Evolutionary conservation across 2,113 vertebrate species (phyloP).

Genomic region (Chionodraco myersi): DNA sequence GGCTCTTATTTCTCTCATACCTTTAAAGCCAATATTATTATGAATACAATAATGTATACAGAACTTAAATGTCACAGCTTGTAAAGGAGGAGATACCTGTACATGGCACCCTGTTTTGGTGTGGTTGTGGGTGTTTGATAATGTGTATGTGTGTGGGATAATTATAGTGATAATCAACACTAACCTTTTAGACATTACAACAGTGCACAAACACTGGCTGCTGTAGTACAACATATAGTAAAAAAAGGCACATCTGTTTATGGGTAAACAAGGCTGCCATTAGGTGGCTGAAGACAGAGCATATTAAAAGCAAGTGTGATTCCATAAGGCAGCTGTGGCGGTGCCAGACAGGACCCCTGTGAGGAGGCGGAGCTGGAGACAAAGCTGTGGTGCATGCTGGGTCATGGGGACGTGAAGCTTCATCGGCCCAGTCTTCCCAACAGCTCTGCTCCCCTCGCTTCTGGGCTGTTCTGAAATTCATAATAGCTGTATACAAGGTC

Average conservation of each 20-base stretch:
- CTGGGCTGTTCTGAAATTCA: constrained; percentile 38
- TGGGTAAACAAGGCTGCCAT: constrained; percentile 1
- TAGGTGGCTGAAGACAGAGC: constrained; percentile 24
- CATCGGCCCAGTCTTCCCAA: constrained; percentile 40
- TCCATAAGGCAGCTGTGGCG: constrained; percentile 64
- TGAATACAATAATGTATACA: too few relatives aligned
- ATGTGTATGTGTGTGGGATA: constrained; percentile 13
- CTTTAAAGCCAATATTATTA: not conserved
- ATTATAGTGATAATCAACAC: constrained; percentile 31
- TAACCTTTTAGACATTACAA: constrained; percentile 11
- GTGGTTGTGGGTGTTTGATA: not conserved
- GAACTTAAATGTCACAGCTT: not conserved
- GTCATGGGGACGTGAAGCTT: constrained; percentile 31
- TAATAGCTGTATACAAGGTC: constrained; percentile 36
- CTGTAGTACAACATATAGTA: not conserved
- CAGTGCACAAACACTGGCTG: not conserved
- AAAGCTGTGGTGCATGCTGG: constrained; percentile 50
- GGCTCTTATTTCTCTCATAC: not conserved
- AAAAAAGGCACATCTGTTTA: not conserved
- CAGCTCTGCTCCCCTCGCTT: constrained; percentile 32
- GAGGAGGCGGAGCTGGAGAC: constrained; percentile 39
- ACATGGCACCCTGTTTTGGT: constrained; percentile 3
- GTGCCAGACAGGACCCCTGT: constrained; percentile 45
- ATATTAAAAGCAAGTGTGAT: constrained; percentile 67
- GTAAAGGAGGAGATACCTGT: not conserved